Percentiles rank a stretch among this genome's conserved stretches.
phyloP scores from a whole-genome alignment of 2,113 vertebrate genomes.

The Ciconia maguari region DNA sequence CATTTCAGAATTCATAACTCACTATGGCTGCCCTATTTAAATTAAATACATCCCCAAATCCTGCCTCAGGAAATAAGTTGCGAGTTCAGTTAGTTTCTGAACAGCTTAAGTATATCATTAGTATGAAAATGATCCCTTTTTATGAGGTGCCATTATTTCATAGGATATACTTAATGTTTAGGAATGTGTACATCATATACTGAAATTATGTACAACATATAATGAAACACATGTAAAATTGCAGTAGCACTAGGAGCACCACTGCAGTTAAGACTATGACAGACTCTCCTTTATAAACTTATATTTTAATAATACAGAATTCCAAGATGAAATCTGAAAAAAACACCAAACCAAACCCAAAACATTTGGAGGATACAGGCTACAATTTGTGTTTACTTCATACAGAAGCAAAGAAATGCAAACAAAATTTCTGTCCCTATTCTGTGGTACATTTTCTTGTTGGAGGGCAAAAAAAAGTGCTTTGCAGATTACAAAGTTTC shows the following conservation, averaged over 20 bases:
- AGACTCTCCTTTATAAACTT: neutral
- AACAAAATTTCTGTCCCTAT: neutral
- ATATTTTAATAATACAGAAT: neutral
- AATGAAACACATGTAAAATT: conserved; percentile 41
- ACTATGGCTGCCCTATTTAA: neutral
- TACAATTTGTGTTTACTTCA: neutral
- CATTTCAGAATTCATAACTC: conserved; percentile 48
- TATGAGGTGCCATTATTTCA: conserved; percentile 53
- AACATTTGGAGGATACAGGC: neutral
- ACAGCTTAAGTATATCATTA: conserved; percentile 45
- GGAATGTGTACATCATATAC: conserved; percentile 36
- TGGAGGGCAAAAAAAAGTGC: neutral
- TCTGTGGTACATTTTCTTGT: neutral
- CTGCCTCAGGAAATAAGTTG: conserved; percentile 48
- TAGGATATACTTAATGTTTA: conserved; percentile 37
- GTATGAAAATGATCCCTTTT: conserved; percentile 49
- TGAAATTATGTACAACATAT: conserved; percentile 23
- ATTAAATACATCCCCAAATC: conserved; percentile 57
- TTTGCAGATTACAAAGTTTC: neutral
- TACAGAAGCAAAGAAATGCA: neutral
- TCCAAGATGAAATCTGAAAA: neutral
- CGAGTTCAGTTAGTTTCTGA: conserved; percentile 2
- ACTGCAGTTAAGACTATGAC: neutral
- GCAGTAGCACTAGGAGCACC: neutral
- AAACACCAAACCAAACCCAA: neutral